These are phyloP conservation scores for Pygoscelis antarcticus DNA, from an alignment of 2,113 vertebrate species.

Conservation along the genomic window DNA sequence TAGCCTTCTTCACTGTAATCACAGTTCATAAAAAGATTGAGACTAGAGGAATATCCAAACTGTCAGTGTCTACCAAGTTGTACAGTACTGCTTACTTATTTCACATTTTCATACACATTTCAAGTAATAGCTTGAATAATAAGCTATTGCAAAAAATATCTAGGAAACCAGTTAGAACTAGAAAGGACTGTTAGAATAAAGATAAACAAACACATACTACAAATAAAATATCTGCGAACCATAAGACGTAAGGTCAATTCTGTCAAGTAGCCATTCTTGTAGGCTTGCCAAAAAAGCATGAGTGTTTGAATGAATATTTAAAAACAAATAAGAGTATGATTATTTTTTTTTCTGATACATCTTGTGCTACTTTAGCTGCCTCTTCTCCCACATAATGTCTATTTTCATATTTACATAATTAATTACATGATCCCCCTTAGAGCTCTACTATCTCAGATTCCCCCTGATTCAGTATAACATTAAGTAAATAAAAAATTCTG, in stretches of 20 bases:
- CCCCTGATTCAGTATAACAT: background rate
- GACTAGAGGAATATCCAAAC: background rate
- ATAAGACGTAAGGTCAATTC: background rate
- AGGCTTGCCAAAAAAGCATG: background rate
- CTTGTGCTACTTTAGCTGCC: background rate
- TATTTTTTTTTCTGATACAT: background rate
- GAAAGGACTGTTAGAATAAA: background rate
- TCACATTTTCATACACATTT: background rate
- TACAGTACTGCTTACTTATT: background rate
- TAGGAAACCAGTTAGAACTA: background rate
- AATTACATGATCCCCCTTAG: background rate
- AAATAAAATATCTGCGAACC: background rate
- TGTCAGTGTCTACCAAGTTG: background rate
- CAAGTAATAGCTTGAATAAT: background rate
- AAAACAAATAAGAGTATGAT: background rate
- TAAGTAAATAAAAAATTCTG: background rate
- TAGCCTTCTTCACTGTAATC: background rate
- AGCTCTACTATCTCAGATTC: background rate
- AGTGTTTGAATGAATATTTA: background rate
- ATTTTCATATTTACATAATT: background rate
- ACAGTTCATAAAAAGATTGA: background rate
- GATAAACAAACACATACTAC: background rate
- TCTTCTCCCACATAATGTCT: background rate
- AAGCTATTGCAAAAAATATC: background rate
- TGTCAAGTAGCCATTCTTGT: background rate